Evolutionary conservation across 1,140 invertebrate genomes (phyloP).

Genomic region (Marisa cornuarietis): DNA sequence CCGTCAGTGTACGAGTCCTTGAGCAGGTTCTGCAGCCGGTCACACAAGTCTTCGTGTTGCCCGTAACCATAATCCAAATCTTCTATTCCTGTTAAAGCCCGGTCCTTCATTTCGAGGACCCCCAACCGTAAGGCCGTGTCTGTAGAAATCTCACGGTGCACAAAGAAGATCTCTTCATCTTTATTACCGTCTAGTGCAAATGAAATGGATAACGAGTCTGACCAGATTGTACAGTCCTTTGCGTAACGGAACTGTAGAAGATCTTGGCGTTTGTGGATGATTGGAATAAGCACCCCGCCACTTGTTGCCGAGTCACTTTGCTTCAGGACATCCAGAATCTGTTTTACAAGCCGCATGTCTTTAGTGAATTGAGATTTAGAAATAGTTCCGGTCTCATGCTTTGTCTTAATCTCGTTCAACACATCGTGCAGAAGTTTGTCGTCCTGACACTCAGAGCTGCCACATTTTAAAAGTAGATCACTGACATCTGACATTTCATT

Average conservation of each 20-base stretch:
- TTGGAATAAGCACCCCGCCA: slow-evolving; percentile 29
- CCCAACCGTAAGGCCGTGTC: slow-evolving; percentile 47
- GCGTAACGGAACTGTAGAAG: slow-evolving; percentile 28
- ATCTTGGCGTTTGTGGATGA: slow-evolving; percentile 17
- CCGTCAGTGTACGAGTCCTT: slow-evolving; percentile 52
- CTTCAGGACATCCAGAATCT: slow-evolving; percentile 22
- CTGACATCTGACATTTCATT: slow-evolving; percentile 16
- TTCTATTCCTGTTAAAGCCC: slow-evolving; percentile 36
- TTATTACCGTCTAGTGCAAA: slow-evolving; percentile 25
- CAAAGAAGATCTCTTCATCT: slow-evolving; percentile 37
- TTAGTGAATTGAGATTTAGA: neutral
- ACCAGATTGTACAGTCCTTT: slow-evolving; percentile 33
- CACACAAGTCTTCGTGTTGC: slow-evolving; percentile 52
- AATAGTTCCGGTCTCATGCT: neutral
- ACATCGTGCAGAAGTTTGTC: slow-evolving; percentile 17
- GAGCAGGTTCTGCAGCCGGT: slow-evolving; percentile 42
- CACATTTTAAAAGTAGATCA: slow-evolving; percentile 17
- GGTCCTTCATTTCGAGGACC: slow-evolving; percentile 42
- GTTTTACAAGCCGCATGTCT: slow-evolving; percentile 18
- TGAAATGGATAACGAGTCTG: slow-evolving; percentile 5
- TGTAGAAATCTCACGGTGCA: slow-evolving; percentile 45
- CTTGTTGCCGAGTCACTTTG: neutral
- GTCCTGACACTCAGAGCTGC: slow-evolving; percentile 5
- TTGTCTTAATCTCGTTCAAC: slow-evolving; percentile 17
- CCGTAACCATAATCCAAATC: slow-evolving; percentile 45